phyloP scores from a whole-genome alignment of 1,140 invertebrate genomes.

The Drosophila bocqueti region DNA sequence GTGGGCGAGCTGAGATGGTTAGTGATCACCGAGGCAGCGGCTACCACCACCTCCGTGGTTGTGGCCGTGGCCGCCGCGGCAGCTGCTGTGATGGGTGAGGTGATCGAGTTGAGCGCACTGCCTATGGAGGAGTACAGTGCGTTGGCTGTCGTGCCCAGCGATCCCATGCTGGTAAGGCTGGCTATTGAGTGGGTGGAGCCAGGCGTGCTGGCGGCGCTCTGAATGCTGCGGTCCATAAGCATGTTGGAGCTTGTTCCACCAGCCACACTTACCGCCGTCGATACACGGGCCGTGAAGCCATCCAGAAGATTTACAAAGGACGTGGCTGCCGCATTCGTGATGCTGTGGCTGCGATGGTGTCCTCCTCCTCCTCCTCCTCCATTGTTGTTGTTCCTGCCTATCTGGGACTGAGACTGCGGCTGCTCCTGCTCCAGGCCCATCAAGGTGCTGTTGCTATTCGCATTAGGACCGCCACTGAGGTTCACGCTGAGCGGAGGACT shows the following conservation, averaged over 20 bases:
- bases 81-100: constrained; percentile 76
- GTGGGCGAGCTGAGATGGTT: constrained; percentile 82
- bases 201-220: constrained; percentile 73
- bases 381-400: constrained; percentile 39
- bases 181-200: constrained; percentile 75
- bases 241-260: constrained; percentile 41
- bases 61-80: constrained; percentile 78
- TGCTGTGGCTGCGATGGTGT: constrained; percentile 72
- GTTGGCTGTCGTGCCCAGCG: constrained; percentile 78
- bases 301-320: constrained; percentile 78
- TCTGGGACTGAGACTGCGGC: constrained; percentile 19
- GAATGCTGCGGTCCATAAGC: constrained; percentile 62
- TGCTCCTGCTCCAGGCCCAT: constrained; percentile 33
- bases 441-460: constrained; percentile 47
- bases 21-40: constrained; percentile 78
- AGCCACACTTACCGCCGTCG: constrained; percentile 70
- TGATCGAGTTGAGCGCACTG: constrained; percentile 78
- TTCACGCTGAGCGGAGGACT: constrained; percentile 58
- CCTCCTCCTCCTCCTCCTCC: constrained; percentile 37
- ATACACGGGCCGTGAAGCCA: constrained; percentile 75
- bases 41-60: constrained; percentile 74
- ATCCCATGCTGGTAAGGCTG: constrained; percentile 76
- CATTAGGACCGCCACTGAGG: constrained; percentile 66
- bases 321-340: constrained; percentile 73
- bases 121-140: constrained; percentile 82